These are phyloP conservation scores for Cabera pusaria DNA, from an alignment of 2,888 invertebrate species.

Conservation along the genomic window DNA sequence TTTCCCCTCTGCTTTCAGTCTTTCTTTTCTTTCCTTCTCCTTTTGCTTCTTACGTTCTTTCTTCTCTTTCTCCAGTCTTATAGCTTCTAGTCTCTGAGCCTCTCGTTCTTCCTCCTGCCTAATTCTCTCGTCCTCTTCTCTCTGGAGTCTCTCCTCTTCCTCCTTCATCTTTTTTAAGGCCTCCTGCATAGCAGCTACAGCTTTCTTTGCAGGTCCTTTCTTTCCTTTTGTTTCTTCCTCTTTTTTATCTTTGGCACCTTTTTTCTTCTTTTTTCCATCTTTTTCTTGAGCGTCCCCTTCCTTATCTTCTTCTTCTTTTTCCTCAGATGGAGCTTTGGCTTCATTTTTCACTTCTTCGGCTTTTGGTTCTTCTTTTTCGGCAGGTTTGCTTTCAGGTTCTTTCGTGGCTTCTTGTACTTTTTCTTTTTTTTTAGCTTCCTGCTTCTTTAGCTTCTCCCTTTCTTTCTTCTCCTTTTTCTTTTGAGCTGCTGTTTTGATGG, in stretches of 20 bases:
- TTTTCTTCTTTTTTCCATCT: constrained; percentile 77
- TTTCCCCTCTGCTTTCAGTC: constrained; percentile 98
- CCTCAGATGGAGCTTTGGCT: constrained; percentile 42
- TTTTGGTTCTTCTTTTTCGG: constrained; percentile 44
- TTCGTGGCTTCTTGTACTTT: constrained; percentile 62
- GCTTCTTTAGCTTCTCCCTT: constrained; percentile 89
- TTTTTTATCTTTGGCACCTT: constrained; percentile 60
- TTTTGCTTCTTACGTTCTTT: constrained; percentile 95
- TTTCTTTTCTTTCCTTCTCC: constrained; percentile 95
- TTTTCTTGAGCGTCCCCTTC: constrained; percentile 54
- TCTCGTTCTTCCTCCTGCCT: constrained; percentile 89
- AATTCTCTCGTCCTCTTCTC: constrained; percentile 92
- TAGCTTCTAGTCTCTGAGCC: constrained; percentile 87
- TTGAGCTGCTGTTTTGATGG: constrained; percentile 92
- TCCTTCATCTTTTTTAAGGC: constrained; percentile 94
- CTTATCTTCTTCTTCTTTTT: constrained; percentile 63
- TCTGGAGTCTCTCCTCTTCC: constrained; percentile 90
- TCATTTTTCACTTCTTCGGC: constrained; percentile 47
- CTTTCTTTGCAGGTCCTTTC: constrained; percentile 91
- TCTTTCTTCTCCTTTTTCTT: constrained; percentile 96
- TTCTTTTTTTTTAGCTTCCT: constrained; percentile 85
- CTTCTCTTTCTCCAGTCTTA: constrained; percentile 91
- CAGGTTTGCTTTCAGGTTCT: constrained; percentile 34
- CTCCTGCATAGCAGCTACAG: constrained; percentile 96
- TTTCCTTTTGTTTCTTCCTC: constrained; percentile 85